Base-by-base conservation (phyloP, 2,888 invertebrate species). In the Papilio elwesi region DNA sequence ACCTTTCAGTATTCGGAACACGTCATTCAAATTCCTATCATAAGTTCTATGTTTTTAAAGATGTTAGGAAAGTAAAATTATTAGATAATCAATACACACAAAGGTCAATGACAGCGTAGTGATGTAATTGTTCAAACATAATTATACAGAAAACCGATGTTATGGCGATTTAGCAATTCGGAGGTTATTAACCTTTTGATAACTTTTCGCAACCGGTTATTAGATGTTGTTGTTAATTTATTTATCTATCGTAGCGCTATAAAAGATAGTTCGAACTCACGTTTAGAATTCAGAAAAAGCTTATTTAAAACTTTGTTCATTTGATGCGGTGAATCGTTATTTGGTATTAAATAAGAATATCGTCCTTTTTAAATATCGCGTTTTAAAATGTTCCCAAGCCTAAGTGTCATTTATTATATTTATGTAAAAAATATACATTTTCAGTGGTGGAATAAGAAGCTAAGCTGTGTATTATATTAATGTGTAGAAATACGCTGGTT, bases 91-190 rank as follows among this genome's bases (percentile, higher is more conserved):
- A 63, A 63, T 64, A 15, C 48, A 48, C 12, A 11, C 52, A 55
- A 68, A 68, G 67, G 55, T 68, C 55, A 68, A 53, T 68, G 55
- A n/a, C 67, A 53, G 43, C 16, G 67, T 7, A 16, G 53, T 67
- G 67, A 67, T 68, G 53, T 16, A 57, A 43, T 67, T 67, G 16
- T n/a, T 38, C 52, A 52, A 53, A 68, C 48, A 68, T 43, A 15
- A 38, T 51, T 43, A 43, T 15, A 43, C 62, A 52, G 69, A 43
- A 62, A 62, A 52, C 51, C 13, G 51, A 52, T 62, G 68, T 69
- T 69, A 59, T 62, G 62, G 62, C 49, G 68, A 51, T 62, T 36
- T n/a, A 16, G 59, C 57, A 38, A 15, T 38, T 63, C 15, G 43
- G 62, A 47, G 59, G 51, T 69, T 63, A 52, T 62, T 52, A 51